phyloP scores from a whole-genome alignment of 2,113 vertebrate species.

The Lycaon pictus region DNA sequence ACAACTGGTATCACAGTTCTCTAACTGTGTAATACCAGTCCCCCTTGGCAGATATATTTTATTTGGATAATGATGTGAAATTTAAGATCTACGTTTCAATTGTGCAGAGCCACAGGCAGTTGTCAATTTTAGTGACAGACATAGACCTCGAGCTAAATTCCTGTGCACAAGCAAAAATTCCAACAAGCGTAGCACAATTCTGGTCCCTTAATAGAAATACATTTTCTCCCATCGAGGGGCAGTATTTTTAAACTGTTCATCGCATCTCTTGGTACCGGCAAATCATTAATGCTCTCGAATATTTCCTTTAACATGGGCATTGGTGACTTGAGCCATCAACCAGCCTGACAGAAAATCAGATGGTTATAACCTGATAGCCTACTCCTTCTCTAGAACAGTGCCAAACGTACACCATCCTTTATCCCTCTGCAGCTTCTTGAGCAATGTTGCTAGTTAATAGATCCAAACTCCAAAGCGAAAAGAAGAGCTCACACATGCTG shows the following conservation, averaged over 20 bases:
- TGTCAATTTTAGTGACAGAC: slow-evolving; percentile 96
- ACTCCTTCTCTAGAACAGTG: slow-evolving; percentile 60
- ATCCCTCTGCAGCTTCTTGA: slow-evolving; percentile 66
- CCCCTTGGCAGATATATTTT: slow-evolving; percentile 94
- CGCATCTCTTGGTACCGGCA: slow-evolving; percentile 78
- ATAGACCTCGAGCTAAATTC: slow-evolving; percentile 91
- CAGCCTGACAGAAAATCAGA: slow-evolving; percentile 75
- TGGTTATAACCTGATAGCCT: slow-evolving; percentile 56
- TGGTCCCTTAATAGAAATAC: slow-evolving; percentile 90
- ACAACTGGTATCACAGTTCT: slow-evolving; percentile 90
- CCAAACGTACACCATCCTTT: slow-evolving; percentile 55
- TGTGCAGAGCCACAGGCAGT: slow-evolving; percentile 94
- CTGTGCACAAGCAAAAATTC: slow-evolving; percentile 92
- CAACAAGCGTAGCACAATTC: slow-evolving; percentile 89
- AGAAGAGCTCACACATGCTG: slow-evolving; percentile 57
- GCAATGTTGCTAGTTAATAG: slow-evolving; percentile 73
- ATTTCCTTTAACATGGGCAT: slow-evolving; percentile 78
- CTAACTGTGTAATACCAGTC: slow-evolving; percentile 92
- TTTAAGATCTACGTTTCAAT: slow-evolving; percentile 97
- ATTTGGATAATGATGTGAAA: slow-evolving; percentile 99
- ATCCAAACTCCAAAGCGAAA: slow-evolving; percentile 67
- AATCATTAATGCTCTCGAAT: slow-evolving; percentile 82
- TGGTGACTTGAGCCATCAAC: slow-evolving; percentile 78
- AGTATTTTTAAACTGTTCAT: slow-evolving; percentile 86
- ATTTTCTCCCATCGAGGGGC: slow-evolving; percentile 87